A percentile compares a stretch with the other conserved stretches of the same genome.
Conservation (phyloP, 2,888 invertebrate species). For the Ligdia adustata region DNA sequence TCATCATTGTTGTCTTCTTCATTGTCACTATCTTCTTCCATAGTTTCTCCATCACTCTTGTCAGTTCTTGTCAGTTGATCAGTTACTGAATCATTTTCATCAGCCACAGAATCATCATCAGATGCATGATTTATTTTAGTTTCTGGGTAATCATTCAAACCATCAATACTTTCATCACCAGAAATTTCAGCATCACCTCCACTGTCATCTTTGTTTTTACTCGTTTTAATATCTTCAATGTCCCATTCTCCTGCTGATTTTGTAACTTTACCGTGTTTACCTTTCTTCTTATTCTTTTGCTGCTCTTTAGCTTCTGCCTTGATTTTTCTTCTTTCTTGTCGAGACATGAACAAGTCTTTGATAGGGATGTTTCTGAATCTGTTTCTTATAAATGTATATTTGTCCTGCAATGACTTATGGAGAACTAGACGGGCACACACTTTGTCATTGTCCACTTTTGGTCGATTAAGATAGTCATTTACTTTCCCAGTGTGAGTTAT, state of each 20-base stretch:
- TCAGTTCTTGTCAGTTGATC: constrained; percentile 22
- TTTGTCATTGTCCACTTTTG: constrained; percentile 63
- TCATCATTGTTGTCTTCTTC: constrained; percentile 22
- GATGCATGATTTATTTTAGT: constrained; percentile 8
- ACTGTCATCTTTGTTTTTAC: constrained; percentile 25
- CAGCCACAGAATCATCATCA: constrained; percentile 23
- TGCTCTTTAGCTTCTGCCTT: constrained; percentile 71
- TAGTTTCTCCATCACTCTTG: constrained; percentile 25
- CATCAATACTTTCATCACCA: constrained; percentile 22
- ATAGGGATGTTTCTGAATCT: constrained; percentile 69
- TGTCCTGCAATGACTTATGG: constrained; percentile 68
- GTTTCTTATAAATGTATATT: constrained; percentile 63
- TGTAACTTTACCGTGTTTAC: constrained; percentile 44
- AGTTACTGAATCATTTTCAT: constrained; percentile 24
- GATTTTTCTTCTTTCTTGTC: constrained; percentile 66
- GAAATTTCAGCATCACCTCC: neutral
- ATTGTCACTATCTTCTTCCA: constrained; percentile 19
- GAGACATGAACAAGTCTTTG: constrained; percentile 72
- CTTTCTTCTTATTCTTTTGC: constrained; percentile 61
- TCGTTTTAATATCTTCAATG: constrained; percentile 51
- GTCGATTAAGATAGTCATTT: constrained; percentile 63
- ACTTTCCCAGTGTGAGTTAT: constrained; percentile 67
- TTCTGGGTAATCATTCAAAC: constrained; percentile 14
- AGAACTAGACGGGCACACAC: constrained; percentile 71
- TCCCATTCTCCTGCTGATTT: constrained; percentile 63